phyloP scores from a whole-genome alignment of 1,140 invertebrate species.

The Acyrthosiphon pisum region DNA sequence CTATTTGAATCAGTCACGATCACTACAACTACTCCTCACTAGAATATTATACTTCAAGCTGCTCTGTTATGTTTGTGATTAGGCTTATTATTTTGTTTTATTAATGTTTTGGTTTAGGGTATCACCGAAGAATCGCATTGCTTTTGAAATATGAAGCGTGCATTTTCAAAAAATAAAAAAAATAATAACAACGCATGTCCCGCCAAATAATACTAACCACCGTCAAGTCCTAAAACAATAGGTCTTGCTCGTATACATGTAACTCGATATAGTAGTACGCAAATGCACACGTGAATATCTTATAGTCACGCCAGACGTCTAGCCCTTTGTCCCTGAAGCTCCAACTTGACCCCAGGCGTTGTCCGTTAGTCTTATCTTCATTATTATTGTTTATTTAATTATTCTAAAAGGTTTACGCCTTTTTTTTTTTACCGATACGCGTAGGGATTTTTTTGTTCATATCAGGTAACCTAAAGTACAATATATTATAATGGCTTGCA shows the following conservation, averaged over 20 bases:
- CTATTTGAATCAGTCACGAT: background rate
- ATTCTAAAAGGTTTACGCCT: background rate
- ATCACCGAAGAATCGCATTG: slow-evolving; percentile 8
- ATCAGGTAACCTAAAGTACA: slow-evolving; percentile 26
- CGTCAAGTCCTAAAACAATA: slow-evolving; percentile 46
- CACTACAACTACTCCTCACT: background rate
- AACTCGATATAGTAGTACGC: slow-evolving; percentile 39
- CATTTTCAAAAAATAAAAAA: background rate
- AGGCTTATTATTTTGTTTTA: slow-evolving; percentile 42
- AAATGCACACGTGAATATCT: slow-evolving; percentile 44
- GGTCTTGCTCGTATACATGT: slow-evolving; percentile 13
- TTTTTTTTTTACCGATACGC: background rate
- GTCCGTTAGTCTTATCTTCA: slow-evolving; percentile 33
- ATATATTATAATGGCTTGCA: slow-evolving; percentile 24
- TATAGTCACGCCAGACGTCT: slow-evolving; percentile 39
- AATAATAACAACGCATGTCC: slow-evolving; percentile 39
- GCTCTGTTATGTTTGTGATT: background rate
- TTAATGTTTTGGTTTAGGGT: slow-evolving; percentile 15
- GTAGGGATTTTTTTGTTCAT: slow-evolving; percentile 7
- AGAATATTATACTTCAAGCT: background rate
- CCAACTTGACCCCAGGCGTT: slow-evolving; percentile 40
- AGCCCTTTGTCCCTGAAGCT: slow-evolving; percentile 51
- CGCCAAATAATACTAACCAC: slow-evolving; percentile 36
- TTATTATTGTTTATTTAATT: slow-evolving; percentile 37
- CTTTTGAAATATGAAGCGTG: slow-evolving; percentile 36